Evolutionary conservation across 2,797 vertebrate genomes (phyloP).

Genomic region (Sphaeramia orbicularis): DNA sequence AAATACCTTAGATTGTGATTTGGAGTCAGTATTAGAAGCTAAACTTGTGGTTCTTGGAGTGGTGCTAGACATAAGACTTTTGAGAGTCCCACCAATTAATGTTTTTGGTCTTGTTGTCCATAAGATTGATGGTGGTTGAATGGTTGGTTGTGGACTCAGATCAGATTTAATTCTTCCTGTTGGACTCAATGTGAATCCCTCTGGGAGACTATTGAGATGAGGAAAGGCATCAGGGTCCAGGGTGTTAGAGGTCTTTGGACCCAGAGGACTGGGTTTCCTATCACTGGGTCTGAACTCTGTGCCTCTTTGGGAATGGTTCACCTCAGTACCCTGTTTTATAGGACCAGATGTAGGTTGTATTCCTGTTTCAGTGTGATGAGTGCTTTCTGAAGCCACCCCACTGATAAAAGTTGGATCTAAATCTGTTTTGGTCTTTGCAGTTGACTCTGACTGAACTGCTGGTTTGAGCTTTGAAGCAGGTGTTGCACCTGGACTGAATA

Average conservation of each 20-base stretch:
- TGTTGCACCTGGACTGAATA: conserved; percentile 46
- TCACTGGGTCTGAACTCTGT: conserved; percentile 42
- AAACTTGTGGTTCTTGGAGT: no score
- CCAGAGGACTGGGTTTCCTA: conserved; percentile 35
- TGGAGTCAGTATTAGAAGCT: no score
- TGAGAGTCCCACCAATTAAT: conserved; percentile 27
- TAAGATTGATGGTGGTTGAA: conserved; percentile 39
- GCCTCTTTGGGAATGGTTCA: conserved; percentile 35
- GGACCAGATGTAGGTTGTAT: conserved; percentile 41
- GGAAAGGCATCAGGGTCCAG: conserved; percentile 23
- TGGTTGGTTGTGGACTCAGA: conserved; percentile 59
- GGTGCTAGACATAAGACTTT: no score
- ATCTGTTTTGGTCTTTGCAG: conserved; percentile 39
- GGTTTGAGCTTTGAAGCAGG: conserved; percentile 47
- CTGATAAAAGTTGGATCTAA: conserved; percentile 31
- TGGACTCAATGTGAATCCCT: conserved; percentile 42
- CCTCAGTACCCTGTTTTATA: conserved; percentile 25
- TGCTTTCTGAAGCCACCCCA: conserved; percentile 17
- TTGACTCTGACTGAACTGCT: conserved; percentile 42
- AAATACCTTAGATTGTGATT: no score
- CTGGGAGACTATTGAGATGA: background rate
- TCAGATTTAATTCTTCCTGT: conserved; percentile 64
- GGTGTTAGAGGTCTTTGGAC: conserved; percentile 51
- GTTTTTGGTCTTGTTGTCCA: conserved; percentile 66
- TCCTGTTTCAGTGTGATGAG: conserved; percentile 45